A percentile compares a stretch with the other conserved stretches of the same genome.
Conservation (phyloP, 2,888 invertebrate genomes). For the Hofmannophila pseudospretella region DNA sequence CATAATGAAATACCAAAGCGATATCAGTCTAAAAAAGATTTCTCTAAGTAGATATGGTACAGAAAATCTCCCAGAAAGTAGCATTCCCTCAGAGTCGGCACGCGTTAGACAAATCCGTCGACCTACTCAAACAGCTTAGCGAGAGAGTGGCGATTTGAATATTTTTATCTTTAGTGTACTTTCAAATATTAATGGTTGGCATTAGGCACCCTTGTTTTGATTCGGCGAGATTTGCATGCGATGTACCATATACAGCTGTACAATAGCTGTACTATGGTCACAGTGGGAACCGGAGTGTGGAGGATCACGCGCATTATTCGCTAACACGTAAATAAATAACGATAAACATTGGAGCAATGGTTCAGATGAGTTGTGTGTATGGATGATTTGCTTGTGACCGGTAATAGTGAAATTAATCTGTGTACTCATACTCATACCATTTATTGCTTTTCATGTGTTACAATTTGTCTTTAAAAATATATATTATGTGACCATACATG, state of each 20-base stretch:
- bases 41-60: background rate
- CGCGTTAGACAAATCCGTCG: background rate
- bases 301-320: slow-evolving; percentile 52
- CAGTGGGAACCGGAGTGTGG: slow-evolving; percentile 20
- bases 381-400: no score
- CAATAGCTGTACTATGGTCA: no score
- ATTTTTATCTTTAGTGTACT: slow-evolving; percentile 68
- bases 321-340: slow-evolving; percentile 73
- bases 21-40: no score
- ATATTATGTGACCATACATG: no score
- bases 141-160: slow-evolving; percentile 44
- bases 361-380: background rate
- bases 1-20: no score
- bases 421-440: no score
- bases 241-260: no score
- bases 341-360: slow-evolving; percentile 37
- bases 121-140: slow-evolving; percentile 27
- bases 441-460: no score
- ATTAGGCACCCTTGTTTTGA: slow-evolving; percentile 73
- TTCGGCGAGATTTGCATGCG: slow-evolving; percentile 60
- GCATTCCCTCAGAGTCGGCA: background rate
- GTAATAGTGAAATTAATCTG: no score
- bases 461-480: no score
- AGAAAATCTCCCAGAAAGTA: slow-evolving; percentile 2
- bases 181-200: slow-evolving; percentile 73